Evolutionary conservation across 2,797 vertebrate genomes (phyloP), one percentile per base, ranked within the genome.

Genomic region (Acrossocheilus fasciatus): DNA sequence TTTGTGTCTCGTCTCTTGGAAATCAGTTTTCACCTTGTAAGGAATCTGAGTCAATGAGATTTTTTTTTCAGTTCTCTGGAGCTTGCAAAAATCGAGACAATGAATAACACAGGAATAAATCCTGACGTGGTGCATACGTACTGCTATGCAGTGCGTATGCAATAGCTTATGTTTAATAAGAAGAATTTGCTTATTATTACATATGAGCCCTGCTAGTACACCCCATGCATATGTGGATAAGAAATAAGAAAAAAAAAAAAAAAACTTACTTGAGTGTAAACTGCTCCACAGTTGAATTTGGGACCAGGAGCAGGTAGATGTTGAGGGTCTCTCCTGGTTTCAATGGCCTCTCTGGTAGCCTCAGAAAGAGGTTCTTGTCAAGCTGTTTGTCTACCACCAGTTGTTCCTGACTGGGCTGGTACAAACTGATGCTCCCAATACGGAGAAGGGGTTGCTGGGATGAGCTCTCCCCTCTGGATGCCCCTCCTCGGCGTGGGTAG

Each of bases 381-480:
- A 99, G 90, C 83, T 93, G 96, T 54, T 99, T 98, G 92, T 99
- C 98, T 90, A 98, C 96, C 93, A 98, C 94, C 72, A 95, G 93
- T 89, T 95, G 97, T 82, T 94, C 92, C 0, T 96, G 93, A 6
- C 93, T 94, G 1, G 97, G 96, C 93, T 97, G 97, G 92, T 98
- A 96, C 50, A 99, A 94, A 92, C 97, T 97, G 94, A 99, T 96
- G 92, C 98, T 99, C 5, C 98, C 98, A 1, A 99, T 98, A 74
- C 98, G 97, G 90, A 99, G 96, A 88, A 99, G 94, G 0, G 98
- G 98, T 92, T 99, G 98, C 93, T 98, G 98, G 0, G 97, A 96
- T 87, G 94, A 96, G 45, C 95, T 95, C 88, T 98, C 98, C 0
- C 95, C 96, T 64, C 97, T 95, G 14, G 96, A 93, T 0, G 92